Percentiles rank a stretch among this genome's conserved stretches.
Evolutionary conservation across 2,113 vertebrate species (phyloP).

Genomic region (Tenebrosternarchus preto): DNA sequence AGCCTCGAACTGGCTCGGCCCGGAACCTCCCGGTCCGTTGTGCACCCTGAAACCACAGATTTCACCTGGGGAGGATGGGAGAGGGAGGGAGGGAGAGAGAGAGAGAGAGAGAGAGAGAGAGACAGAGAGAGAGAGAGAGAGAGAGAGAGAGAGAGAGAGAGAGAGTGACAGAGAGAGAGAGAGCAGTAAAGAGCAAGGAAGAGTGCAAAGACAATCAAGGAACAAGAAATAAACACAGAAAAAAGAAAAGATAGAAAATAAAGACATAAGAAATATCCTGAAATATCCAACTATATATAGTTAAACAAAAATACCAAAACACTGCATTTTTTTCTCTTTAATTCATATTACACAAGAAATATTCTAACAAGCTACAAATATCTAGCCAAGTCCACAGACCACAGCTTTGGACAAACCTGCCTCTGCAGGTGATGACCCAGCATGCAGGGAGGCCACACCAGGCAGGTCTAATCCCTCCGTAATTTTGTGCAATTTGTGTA

Average conservation of each 20-base stretch:
- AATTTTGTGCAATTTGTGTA: conserved; percentile 42
- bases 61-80: conserved; percentile 78
- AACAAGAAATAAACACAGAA: background rate
- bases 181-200: too few relatives aligned
- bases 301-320: background rate
- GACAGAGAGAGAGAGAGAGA: background rate
- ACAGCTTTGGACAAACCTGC: conserved; percentile 26
- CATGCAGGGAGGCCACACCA: conserved; percentile 23
- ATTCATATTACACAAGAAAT: background rate
- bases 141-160: background rate
- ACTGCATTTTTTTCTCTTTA: background rate
- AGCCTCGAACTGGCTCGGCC: conserved; percentile 92
- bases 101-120: background rate
- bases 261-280: too few relatives aligned
- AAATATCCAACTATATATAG: background rate
- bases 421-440: conserved; percentile 31
- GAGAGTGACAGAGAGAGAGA: background rate
- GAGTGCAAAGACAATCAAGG: background rate
- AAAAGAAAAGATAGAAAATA: background rate
- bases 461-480: conserved; percentile 36
- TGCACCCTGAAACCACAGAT: conserved; percentile 97
- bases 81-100: background rate
- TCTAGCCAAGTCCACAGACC: background rate
- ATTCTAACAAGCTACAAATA: background rate
- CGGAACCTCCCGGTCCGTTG: conserved; percentile 77